Evolutionary conservation across 2,797 vertebrate genomes (phyloP).

Genomic region (Rhinoraja longicauda): DNA sequence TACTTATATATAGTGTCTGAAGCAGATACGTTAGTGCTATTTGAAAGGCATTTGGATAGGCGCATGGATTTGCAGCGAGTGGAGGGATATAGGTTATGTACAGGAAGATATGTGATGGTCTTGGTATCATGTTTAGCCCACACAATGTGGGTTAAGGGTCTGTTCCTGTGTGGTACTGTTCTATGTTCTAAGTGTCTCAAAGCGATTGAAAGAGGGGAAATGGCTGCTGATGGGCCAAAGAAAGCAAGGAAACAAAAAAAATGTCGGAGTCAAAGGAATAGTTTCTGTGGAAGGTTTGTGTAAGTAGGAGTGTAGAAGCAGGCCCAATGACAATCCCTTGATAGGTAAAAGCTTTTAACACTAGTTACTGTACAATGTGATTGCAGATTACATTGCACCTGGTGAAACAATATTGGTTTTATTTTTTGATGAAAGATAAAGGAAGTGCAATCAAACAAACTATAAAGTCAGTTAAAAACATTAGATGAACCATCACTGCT

Average conservation of each 20-base stretch:
- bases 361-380: too few species aligned
- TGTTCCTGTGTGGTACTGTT: not conserved
- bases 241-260: too few species aligned
- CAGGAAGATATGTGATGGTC: too few species aligned
- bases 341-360: not conserved
- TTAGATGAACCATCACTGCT: not conserved
- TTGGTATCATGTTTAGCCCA: not conserved
- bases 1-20: too few species aligned
- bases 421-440: not conserved
- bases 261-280: not conserved
- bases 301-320: not conserved
- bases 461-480: not conserved
- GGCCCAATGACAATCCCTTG: not conserved
- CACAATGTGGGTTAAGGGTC: too few species aligned
- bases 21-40: too few species aligned
- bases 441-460: not conserved
- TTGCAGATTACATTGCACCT: slow-evolving; percentile 5
- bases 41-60: too few species aligned
- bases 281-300: not conserved
- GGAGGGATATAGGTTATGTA: too few species aligned
- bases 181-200: not conserved
- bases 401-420: not conserved
- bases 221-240: not conserved
- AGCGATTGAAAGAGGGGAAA: not conserved
- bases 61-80: too few species aligned